These are phyloP conservation scores for Ophion ventricosus DNA, from an alignment of 2,888 invertebrate genomes.

Conservation along the genomic window DNA sequence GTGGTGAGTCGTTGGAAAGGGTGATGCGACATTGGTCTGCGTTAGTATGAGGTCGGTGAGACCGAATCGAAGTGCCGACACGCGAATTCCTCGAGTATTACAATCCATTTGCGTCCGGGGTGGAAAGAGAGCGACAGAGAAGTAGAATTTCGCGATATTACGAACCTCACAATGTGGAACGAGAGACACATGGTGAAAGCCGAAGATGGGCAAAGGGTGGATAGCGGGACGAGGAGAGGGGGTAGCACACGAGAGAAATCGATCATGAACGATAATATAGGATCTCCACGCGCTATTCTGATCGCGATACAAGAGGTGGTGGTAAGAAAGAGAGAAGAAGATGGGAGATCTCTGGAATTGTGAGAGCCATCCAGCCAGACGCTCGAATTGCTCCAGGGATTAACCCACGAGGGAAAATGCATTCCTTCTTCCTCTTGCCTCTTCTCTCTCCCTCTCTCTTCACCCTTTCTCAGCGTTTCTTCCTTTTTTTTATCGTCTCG, in stretches of 20 bases:
- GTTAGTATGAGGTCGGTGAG: slow-evolving; percentile 9
- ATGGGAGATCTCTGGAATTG: slow-evolving; percentile 76
- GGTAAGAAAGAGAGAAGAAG: slow-evolving; percentile 50
- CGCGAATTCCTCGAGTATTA: slow-evolving; percentile 73
- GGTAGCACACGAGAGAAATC: slow-evolving; percentile 59
- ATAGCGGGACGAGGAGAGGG: slow-evolving; percentile 33
- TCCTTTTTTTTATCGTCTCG: slow-evolving; percentile 47
- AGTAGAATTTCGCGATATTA: slow-evolving; percentile 75
- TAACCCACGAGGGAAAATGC: slow-evolving; percentile 79
- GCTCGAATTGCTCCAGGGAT: slow-evolving; percentile 76
- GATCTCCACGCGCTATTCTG: slow-evolving; percentile 53
- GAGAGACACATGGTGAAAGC: slow-evolving; percentile 66
- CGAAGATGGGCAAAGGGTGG: slow-evolving; percentile 46
- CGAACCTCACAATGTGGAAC: slow-evolving; percentile 73
- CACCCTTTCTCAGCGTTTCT: slow-evolving; percentile 38
- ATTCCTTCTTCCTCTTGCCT: slow-evolving; percentile 61
- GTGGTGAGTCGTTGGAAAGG: slow-evolving; percentile 48
- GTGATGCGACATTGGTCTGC: slow-evolving; percentile 34
- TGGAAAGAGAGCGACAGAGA: neutral
- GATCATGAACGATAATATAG: slow-evolving; percentile 66
- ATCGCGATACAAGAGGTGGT: slow-evolving; percentile 29
- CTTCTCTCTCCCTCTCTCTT: slow-evolving; percentile 36
- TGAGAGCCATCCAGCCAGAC: slow-evolving; percentile 76
- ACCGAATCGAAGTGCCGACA: slow-evolving; percentile 61
- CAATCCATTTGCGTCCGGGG: slow-evolving; percentile 75